A percentile compares a stretch with the other conserved stretches of the same genome.
Conservation (phyloP, 2,888 invertebrate species). For the Ochropleura plecta region DNA sequence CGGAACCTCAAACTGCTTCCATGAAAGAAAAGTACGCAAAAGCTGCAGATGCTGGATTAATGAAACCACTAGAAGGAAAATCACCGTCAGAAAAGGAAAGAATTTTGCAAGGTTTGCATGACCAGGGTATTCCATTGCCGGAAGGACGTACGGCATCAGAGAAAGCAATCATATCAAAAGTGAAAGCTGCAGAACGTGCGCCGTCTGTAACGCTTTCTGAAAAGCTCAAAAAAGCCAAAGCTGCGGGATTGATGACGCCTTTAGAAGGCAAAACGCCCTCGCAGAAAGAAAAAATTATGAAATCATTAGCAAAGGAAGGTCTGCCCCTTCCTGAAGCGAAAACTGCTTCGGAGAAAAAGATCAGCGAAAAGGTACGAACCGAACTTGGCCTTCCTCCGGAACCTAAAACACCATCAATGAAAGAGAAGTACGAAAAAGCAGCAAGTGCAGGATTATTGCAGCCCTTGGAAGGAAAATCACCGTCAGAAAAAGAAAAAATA, state of each 20-base stretch:
- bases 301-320: constrained; percentile 10
- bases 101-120: background rate
- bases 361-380: constrained; percentile 3
- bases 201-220: background rate
- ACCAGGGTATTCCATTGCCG: background rate
- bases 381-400: constrained; percentile 64
- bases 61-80: background rate
- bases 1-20: background rate
- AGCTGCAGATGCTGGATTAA: background rate
- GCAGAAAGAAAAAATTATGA: constrained; percentile 16
- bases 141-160: background rate
- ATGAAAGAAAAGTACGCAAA: background rate
- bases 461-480: constrained; percentile 46
- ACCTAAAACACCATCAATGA: constrained; percentile 61
- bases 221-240: constrained; percentile 1
- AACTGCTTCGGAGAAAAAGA: constrained; percentile 18
- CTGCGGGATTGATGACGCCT: constrained; percentile 10
- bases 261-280: constrained; percentile 12
- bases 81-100: background rate
- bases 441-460: constrained; percentile 25
- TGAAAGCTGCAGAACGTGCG: background rate
- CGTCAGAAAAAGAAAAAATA: constrained; percentile 44
- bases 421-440: constrained; percentile 55
- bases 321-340: constrained; percentile 17
- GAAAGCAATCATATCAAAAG: background rate